phyloP scores from a whole-genome alignment of 2,888 invertebrate genomes.

The Habrosyne pyritoides region DNA sequence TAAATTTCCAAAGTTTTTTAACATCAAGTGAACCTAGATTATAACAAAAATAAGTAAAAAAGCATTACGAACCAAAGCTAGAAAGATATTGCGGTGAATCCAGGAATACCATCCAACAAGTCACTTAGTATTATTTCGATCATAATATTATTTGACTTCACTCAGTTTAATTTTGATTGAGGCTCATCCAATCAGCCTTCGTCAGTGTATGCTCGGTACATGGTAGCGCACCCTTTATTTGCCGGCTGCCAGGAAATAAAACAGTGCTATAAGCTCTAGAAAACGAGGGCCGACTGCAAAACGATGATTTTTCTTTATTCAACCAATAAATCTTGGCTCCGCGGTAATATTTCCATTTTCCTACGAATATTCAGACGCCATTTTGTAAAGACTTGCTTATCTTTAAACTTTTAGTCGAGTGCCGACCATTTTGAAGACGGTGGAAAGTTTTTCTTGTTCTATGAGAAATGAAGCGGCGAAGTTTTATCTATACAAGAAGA shows the following conservation, averaged over 20 bases:
- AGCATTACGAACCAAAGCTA: too few relatives aligned
- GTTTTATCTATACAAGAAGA: not conserved
- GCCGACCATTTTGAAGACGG: not conserved
- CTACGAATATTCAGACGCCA: not conserved
- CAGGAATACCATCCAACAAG: too few relatives aligned
- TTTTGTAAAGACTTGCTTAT: slow-evolving; percentile 9
- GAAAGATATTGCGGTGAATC: too few relatives aligned
- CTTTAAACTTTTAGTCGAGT: slow-evolving; percentile 14
- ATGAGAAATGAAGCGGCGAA: slow-evolving; percentile 1
- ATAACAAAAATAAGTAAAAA: too few relatives aligned
- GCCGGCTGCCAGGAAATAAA: not conserved
- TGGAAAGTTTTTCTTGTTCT: not conserved
- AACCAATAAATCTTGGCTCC: not conserved
- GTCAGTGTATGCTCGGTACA: not conserved
- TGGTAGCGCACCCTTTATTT: not conserved
- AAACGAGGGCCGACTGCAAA: not conserved
- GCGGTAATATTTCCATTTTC: not conserved
- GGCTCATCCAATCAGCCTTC: not conserved
- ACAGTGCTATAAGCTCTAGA: not conserved
- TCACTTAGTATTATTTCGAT: too few relatives aligned
- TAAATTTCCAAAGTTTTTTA: too few relatives aligned
- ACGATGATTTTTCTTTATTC: not conserved
- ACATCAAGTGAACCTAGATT: too few relatives aligned
- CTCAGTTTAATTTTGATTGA: not conserved
- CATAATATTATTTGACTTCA: too few relatives aligned